Percentiles rank a stretch among this genome's conserved stretches.
phyloP scores from a whole-genome alignment of 1,140 invertebrate genomes.

The Oreohelix idahoensis region DNA sequence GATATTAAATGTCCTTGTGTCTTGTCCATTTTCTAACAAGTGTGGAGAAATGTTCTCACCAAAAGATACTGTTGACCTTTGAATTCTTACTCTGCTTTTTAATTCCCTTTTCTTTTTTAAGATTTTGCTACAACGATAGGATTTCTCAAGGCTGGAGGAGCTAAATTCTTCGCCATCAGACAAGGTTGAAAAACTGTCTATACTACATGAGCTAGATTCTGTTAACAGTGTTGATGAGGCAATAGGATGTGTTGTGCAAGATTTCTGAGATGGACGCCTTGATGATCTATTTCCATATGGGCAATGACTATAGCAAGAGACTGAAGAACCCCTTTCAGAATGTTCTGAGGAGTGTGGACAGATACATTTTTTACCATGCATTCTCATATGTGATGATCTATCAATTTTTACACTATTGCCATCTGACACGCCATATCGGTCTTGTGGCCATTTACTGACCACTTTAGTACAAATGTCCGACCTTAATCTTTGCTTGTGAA shows the following conservation, averaged over 20 bases:
- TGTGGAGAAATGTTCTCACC: not conserved
- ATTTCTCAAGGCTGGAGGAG: conserved; percentile 59
- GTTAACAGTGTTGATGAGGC: conserved; percentile 55
- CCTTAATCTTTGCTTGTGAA: not conserved
- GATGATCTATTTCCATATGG: not conserved
- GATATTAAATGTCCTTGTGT: conserved; percentile 37
- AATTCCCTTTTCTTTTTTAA: too few species aligned
- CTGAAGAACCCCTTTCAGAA: not conserved
- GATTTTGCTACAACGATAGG: conserved; percentile 53
- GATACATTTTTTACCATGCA: not conserved
- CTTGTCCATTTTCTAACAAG: not conserved
- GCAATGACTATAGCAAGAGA: not conserved
- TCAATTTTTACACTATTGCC: not conserved
- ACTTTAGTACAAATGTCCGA: not conserved
- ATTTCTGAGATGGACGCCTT: not conserved
- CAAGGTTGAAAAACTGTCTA: conserved; percentile 61
- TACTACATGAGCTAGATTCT: conserved; percentile 34
- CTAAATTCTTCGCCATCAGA: conserved; percentile 59
- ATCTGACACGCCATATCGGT: not conserved
- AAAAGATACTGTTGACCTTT: too few species aligned
- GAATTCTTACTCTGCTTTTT: too few species aligned
- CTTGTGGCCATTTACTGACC: not conserved
- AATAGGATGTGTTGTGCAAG: conserved; percentile 47
- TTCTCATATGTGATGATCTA: not conserved
- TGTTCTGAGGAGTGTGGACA: not conserved